phyloP scores from a whole-genome alignment of 2,797 vertebrate genomes.

The Danio kyathit region DNA sequence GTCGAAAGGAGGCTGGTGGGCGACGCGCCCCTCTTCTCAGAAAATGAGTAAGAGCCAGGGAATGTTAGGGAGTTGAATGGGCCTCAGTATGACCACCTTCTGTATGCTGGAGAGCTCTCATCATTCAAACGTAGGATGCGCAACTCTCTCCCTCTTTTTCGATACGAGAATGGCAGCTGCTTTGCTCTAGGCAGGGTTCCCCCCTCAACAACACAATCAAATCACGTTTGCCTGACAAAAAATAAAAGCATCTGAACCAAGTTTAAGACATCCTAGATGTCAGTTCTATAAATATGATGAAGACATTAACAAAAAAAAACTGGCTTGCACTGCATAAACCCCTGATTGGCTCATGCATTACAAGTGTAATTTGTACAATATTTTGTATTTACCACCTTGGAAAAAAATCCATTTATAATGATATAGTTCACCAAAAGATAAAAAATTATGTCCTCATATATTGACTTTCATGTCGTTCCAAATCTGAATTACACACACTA shows the following conservation, averaged over 20 bases:
- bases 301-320: not conserved
- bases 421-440: not conserved
- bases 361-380: not conserved
- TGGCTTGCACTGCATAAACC: not conserved
- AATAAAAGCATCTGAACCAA: not conserved
- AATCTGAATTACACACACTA: not conserved
- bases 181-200: constrained; percentile 52
- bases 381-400: not conserved
- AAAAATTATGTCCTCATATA: not conserved
- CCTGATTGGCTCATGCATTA: not conserved
- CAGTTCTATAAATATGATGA: not conserved
- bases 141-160: constrained; percentile 27
- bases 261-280: not conserved
- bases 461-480: not conserved
- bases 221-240: constrained; percentile 44
- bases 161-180: constrained; percentile 58
- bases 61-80: constrained; percentile 56
- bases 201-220: constrained; percentile 50
- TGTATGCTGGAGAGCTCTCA: constrained; percentile 52
- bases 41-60: constrained; percentile 59
- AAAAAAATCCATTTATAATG: not conserved
- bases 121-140: constrained; percentile 56
- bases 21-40: constrained; percentile 49
- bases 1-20: constrained; percentile 30
- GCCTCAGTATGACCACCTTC: constrained; percentile 49